Conservation (phyloP, 2,797 vertebrate genomes). For the Picus viridis region DNA sequence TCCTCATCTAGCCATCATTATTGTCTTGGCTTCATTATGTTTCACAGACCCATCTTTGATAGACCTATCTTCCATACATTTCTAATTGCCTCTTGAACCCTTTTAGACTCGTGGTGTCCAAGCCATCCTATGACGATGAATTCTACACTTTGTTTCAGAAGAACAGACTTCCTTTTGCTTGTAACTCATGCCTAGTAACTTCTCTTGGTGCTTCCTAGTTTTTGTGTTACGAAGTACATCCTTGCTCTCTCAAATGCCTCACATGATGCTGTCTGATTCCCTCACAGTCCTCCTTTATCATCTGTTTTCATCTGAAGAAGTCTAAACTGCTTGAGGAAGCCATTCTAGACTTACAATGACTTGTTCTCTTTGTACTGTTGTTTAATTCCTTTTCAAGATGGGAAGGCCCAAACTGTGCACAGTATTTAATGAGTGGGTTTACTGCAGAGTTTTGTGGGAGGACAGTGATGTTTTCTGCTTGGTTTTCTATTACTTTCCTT, state of each 20-base stretch:
- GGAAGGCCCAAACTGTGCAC: neutral
- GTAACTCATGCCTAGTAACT: neutral
- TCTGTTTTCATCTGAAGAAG: neutral
- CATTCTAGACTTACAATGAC: neutral
- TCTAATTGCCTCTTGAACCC: neutral
- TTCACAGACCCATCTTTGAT: neutral
- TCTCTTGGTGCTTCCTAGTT: neutral
- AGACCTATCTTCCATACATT: neutral
- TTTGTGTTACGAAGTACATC: neutral
- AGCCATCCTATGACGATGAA: neutral
- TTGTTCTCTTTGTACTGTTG: neutral
- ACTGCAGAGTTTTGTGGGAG: neutral
- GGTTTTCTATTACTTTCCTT: constrained; percentile 41
- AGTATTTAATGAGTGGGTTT: constrained; percentile 3
- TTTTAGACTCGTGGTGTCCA: neutral
- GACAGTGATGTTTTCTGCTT: neutral
- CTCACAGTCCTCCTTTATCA: neutral
- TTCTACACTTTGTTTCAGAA: neutral
- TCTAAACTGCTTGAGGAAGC: neutral
- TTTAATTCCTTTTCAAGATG: neutral
- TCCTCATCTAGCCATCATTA: neutral
- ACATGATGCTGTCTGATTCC: neutral
- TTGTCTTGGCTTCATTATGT: neutral
- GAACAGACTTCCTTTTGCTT: neutral
- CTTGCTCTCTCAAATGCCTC: neutral